These are phyloP conservation scores for Eriosoma lanigerum DNA, from an alignment of 1,140 invertebrate species.

Conservation along the genomic window DNA sequence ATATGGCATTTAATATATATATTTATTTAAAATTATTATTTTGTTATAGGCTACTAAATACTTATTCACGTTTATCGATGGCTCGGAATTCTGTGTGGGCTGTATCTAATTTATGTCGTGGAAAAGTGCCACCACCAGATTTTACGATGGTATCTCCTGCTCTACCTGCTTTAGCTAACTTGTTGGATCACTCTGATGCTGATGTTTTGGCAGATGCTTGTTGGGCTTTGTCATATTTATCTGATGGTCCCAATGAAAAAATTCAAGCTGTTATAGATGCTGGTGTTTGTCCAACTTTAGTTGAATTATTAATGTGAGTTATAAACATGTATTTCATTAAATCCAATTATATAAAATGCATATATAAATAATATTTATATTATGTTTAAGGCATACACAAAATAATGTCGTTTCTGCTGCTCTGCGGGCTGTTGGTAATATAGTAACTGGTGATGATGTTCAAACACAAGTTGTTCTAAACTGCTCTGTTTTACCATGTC, in stretches of 20 bases:
- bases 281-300: constrained; percentile 89
- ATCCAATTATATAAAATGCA: constrained; percentile 14
- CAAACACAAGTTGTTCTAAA: constrained; percentile 95
- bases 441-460: constrained; percentile 95
- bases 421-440: constrained; percentile 92
- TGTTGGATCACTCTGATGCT: constrained; percentile 85
- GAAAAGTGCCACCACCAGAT: constrained; percentile 94
- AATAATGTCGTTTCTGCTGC: constrained; percentile 94
- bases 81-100: constrained; percentile 97
- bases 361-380: not conserved
- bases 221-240: constrained; percentile 93
- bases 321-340: not conserved
- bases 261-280: constrained; percentile 97
- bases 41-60: constrained; percentile 50
- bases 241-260: constrained; percentile 96
- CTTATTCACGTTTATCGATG: constrained; percentile 75
- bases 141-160: constrained; percentile 79
- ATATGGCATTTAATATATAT: too few species aligned
- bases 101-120: constrained; percentile 92
- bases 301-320: constrained; percentile 87
- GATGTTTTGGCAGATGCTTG: constrained; percentile 94
- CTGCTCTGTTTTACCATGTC: constrained; percentile 83
- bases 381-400: constrained; percentile 73
- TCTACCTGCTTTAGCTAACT: constrained; percentile 81
- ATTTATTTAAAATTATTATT: too few species aligned